Conservation (phyloP, 2,888 invertebrate genomes). For the Luperina nickerlii region DNA sequence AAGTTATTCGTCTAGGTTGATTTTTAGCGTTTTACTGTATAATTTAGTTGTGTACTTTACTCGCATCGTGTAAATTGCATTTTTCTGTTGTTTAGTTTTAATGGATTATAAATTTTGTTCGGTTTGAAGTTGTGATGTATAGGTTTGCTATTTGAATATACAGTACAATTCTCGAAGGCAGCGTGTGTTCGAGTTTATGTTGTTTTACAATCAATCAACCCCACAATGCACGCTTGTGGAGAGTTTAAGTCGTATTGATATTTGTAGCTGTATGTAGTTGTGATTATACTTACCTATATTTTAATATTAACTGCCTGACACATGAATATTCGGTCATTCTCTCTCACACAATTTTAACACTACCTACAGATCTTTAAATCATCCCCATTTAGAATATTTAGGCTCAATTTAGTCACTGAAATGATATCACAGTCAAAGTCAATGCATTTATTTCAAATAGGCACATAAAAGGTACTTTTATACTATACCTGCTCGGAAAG, state of each 20-base stretch:
- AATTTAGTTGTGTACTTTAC: constrained; percentile 30
- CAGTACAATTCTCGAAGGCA: constrained; percentile 7
- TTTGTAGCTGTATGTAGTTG: background rate
- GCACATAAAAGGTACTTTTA: no score
- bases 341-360: background rate
- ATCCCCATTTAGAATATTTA: no score
- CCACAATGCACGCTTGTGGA: background rate
- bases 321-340: background rate
- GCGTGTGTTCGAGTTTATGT: constrained; percentile 6
- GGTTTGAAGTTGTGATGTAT: constrained; percentile 53
- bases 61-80: constrained; percentile 59
- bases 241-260: background rate
- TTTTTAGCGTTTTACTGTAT: constrained; percentile 45
- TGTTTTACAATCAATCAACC: constrained; percentile 25
- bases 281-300: background rate
- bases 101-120: constrained; percentile 49
- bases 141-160: constrained; percentile 25
- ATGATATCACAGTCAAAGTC: no score
- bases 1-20: constrained; percentile 62
- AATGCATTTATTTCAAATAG: no score
- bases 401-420: no score
- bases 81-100: constrained; percentile 59
- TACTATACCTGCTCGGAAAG: no score
- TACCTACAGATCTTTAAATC: background rate
- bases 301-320: background rate